phyloP scores from a whole-genome alignment of 2,113 vertebrate genomes.

The Panthera leo region DNA sequence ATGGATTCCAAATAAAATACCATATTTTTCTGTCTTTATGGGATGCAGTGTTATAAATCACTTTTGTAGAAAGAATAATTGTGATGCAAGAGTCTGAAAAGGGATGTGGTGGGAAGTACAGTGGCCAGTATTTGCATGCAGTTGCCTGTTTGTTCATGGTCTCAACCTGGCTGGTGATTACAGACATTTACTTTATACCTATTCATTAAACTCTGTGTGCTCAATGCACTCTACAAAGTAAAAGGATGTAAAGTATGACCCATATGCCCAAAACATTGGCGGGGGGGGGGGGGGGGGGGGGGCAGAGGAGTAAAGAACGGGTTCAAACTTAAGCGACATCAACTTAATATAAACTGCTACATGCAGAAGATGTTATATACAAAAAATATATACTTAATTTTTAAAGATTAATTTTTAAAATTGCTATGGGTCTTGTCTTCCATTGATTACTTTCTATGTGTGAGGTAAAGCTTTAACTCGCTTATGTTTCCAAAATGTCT shows the following conservation, averaged over 20 bases:
- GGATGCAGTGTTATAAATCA: not conserved
- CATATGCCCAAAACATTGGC: not conserved
- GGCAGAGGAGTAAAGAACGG: not conserved
- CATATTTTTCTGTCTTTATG: not conserved
- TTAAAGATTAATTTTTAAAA: constrained; percentile 19
- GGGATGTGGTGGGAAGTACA: not conserved
- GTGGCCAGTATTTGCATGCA: not conserved
- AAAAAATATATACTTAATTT: not conserved
- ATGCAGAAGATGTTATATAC: not conserved
- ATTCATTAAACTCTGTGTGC: not conserved
- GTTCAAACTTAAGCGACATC: not conserved
- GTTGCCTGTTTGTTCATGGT: not conserved
- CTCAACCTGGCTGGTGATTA: not conserved
- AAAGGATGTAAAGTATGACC: not conserved
- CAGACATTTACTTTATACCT: not conserved
- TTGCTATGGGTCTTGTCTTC: not conserved
- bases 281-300: not conserved
- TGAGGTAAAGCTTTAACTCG: not conserved
- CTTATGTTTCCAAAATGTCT: not conserved
- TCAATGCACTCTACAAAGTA: not conserved
- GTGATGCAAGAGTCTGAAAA: not conserved
- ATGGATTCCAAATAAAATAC: not conserved
- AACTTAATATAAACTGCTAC: not conserved
- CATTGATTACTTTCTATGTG: not conserved
- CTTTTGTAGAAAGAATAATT: constrained; percentile 24